Conservation (phyloP, 2,888 invertebrate species). For the Brassicogethes aeneus region DNA sequence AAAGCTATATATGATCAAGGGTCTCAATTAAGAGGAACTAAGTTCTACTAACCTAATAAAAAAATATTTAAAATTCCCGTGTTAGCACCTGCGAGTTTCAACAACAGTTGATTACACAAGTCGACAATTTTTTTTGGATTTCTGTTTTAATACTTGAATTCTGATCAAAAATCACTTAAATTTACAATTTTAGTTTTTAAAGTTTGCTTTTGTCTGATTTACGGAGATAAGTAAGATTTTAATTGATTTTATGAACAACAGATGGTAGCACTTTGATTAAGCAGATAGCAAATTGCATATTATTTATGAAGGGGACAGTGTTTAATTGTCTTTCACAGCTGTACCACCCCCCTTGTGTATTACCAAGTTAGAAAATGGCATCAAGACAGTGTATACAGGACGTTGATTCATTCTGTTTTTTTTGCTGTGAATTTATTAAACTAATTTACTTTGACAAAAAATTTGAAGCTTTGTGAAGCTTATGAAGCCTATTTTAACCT, state of each 20-base stretch:
- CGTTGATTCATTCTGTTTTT: conserved; percentile 7
- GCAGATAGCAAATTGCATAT: conserved; percentile 9
- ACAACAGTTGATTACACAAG: too few relatives aligned
- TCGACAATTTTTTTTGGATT: too few relatives aligned
- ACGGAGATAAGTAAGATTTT: conserved; percentile 10
- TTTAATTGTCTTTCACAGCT: conserved; percentile 11
- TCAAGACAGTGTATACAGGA: conserved; percentile 11
- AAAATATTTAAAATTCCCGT: too few relatives aligned
- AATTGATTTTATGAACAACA: conserved; percentile 9
- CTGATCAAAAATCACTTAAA: too few relatives aligned
- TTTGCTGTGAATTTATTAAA: conserved; percentile 4
- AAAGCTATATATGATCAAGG: too few relatives aligned
- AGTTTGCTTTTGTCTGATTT: conserved; percentile 12
- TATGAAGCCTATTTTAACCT: conserved; percentile 4
- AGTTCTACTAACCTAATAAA: too few relatives aligned
- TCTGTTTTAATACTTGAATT: too few relatives aligned
- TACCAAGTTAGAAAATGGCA: conserved; percentile 13
- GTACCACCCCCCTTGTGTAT: conserved; percentile 8
- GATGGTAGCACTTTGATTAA: conserved; percentile 11
- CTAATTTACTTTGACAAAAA: conserved; percentile 2
- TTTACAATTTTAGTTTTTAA: conserved; percentile 9
- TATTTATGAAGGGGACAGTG: conserved; percentile 8
- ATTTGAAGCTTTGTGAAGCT: conserved; percentile 5
- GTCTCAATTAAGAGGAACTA: too few relatives aligned
- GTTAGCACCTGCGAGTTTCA: too few relatives aligned